Base-by-base conservation (phyloP, 1,140 invertebrate species). In the Euwallacea similis region DNA sequence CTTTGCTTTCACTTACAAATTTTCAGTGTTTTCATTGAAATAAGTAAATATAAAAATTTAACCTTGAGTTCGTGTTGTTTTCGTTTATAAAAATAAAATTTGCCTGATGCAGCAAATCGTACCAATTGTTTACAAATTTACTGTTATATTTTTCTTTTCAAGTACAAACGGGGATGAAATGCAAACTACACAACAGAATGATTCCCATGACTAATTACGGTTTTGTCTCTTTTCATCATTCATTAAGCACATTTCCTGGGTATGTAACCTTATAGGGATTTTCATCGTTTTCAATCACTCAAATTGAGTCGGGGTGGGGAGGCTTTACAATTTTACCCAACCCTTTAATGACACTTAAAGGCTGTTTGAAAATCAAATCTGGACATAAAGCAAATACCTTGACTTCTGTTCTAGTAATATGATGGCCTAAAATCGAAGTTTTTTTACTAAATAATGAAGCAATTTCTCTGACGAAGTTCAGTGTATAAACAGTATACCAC, bases 211-310 rank as follows among this genome's bases (percentile, higher is more conserved):
- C 21, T 33, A 33, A 33, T 33, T 50, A 11, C 59, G 9, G 11
- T 43, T 61, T 61, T 61, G 7, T 61, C 59, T 42, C 7, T 43
- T 61, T 66, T 60, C 13, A 64, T 33, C 58, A 33, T 68, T 65
- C 8, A 71, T 64, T 46, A 6, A 71, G 54, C 6, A 69, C 42
- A 10, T 62, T 58, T 43, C 58, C 65, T 41, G 75, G 75, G 76
- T 79, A 76, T 50, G 67, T 73, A 46, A 79, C 71, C 76, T 76
- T 74, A 73, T 74, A 76, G 59, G 79, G 74, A 73, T 62, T 66
- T 55, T 70, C 73, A 64, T 79, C 72, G 60, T 78, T 75, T 72
- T 79, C 78, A 42, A 73, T 74, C 55, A 81, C 74, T 76, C 76
- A 79, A 70, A 81, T 69, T 53, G 79, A 76, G 60, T 78, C 79